Evolutionary conservation across 1,140 invertebrate genomes (phyloP), one percentile per base, ranked within the genome.

Genomic region (Drosophila sp.): DNA sequence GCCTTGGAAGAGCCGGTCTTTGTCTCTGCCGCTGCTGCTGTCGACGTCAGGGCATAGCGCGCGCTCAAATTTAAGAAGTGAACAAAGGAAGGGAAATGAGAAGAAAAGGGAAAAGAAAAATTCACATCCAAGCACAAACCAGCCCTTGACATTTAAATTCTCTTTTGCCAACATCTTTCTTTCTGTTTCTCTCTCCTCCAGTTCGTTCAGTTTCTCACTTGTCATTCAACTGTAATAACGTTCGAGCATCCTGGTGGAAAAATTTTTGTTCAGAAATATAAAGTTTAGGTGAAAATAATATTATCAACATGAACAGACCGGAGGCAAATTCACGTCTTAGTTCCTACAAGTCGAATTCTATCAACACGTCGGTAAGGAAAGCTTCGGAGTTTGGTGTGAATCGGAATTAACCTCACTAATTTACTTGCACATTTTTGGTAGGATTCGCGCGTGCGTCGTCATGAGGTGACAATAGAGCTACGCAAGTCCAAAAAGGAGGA

Each of bases 401-500:
- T 60, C 66, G 61, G 11, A 35, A 3, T n/a, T 83, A 83, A 83
- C 80, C 80, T 83, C 65, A 79, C 56, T 62, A 66, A 54, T 11
- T 32, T 27, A 17, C 50, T 50, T 17, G 40, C n/a, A 41, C n/a
- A 17, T 17, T 11, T 32, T 60, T 8, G 50, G 29, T 80, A 98
- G 96, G 97, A 98, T 79, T 95, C 98, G 91, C 95, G 98, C 65
- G 94, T 97, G 76, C 95, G 97, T 68, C 94, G 98, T 69, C 96
- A 94, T 81, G 98, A 99, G 92, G 94, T 97, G 25, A 97, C 95
- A 6, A 95, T 99, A 8, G 97, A 98, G 79, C 93, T 99, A 5
- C 93, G 99, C 11, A 99, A 99, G 93, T 95, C 96, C 4, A 96
- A 97, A 50, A 97, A 98, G 90, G 98, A 99, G 93, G 98, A 99